These are phyloP conservation scores for Anser brachyrhynchus DNA, from an alignment of 2,113 vertebrate species.

Conservation along the genomic window DNA sequence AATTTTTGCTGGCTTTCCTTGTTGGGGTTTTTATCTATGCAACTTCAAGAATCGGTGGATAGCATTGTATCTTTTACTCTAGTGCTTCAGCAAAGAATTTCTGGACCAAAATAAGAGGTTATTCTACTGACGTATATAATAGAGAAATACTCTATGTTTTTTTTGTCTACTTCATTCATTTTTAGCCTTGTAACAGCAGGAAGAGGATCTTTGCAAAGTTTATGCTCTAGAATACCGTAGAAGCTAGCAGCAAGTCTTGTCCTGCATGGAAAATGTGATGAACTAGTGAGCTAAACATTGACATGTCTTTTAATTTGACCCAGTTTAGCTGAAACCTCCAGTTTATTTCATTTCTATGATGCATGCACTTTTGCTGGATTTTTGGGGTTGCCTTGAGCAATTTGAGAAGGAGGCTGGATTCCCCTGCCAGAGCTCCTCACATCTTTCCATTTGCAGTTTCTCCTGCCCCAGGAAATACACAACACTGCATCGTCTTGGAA, in stretches of 20 bases:
- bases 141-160: not conserved
- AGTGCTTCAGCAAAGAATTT: not conserved
- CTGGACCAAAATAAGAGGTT: not conserved
- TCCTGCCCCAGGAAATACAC: not conserved
- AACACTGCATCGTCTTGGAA: rapidly evolving
- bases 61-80: not conserved
- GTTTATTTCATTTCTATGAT: not conserved
- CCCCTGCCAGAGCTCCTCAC: not conserved
- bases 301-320: not conserved
- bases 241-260: not conserved
- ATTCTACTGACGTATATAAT: not conserved
- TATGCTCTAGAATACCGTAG: not conserved
- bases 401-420: not conserved
- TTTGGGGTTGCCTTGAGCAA: not conserved
- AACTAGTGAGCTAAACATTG: not conserved
- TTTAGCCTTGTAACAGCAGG: not conserved
- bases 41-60: not conserved
- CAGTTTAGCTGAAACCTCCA: not conserved
- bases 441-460: not conserved
- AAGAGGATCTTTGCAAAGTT: not conserved
- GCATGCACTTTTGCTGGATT: not conserved
- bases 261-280: not conserved
- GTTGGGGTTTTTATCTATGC: not conserved
- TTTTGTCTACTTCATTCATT: not conserved
- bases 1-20: not conserved